Evolutionary conservation across 2,888 invertebrate genomes (phyloP).

Genomic region (Ypsolopha scabrella): DNA sequence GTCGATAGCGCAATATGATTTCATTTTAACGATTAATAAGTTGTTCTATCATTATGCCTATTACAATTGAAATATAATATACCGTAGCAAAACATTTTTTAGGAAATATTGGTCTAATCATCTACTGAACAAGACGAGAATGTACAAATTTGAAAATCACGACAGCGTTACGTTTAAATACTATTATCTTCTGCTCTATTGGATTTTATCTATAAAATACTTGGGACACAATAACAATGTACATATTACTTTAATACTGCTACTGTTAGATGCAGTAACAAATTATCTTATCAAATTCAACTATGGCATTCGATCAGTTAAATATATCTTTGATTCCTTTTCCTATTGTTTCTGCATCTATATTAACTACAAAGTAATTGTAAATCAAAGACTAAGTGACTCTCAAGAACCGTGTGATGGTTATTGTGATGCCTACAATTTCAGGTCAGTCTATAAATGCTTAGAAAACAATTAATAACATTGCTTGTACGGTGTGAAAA

Average conservation of each 20-base stretch:
- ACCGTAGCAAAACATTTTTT: not conserved
- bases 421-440: conserved; percentile 40
- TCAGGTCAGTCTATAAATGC: conserved; percentile 38
- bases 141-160: conserved; percentile 34
- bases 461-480: conserved; percentile 16
- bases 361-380: conserved; percentile 22
- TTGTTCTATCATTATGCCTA: not conserved
- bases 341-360: conserved; percentile 31
- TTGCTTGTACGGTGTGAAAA: conserved; percentile 14
- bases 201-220: conserved; percentile 37
- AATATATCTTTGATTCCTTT: conserved; percentile 5
- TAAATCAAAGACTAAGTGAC: conserved; percentile 13
- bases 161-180: conserved; percentile 15
- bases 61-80: not conserved
- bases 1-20: not conserved
- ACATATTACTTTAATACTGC: conserved; percentile 41
- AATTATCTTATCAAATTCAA: conserved; percentile 6
- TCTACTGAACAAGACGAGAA: not conserved
- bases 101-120: not conserved
- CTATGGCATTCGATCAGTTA: conserved; percentile 16
- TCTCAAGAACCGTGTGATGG: conserved; percentile 38
- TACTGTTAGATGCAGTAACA: conserved; percentile 43
- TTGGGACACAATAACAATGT: conserved; percentile 25
- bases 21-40: not conserved
- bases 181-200: conserved; percentile 34